These are phyloP conservation scores for Karalla daura DNA, from an alignment of 2,797 vertebrate genomes.

Conservation along the genomic window DNA sequence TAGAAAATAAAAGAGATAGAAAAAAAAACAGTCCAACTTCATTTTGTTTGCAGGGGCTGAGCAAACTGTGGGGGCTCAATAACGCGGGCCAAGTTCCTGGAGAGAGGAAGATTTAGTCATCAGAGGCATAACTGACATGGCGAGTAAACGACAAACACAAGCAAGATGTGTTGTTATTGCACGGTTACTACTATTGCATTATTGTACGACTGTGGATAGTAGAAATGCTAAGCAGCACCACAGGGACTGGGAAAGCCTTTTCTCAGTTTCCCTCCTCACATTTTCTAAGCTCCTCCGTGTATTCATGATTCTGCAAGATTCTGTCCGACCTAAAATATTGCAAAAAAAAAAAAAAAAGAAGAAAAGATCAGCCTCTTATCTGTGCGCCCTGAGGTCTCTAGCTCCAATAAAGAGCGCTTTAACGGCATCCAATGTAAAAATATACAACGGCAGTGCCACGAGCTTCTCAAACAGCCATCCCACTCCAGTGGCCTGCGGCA, in stretches of 20 bases:
- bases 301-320: too few species aligned
- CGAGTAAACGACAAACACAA: conserved; percentile 6
- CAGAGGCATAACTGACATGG: conserved; percentile 26
- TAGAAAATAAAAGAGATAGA: too few species aligned
- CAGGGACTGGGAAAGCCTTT: not conserved
- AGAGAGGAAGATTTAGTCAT: conserved; percentile 60
- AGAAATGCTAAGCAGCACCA: too few species aligned
- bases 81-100: conserved; percentile 53
- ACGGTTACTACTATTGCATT: too few species aligned
- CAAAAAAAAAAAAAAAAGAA: too few species aligned
- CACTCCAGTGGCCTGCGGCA: not conserved
- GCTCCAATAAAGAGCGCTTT: conserved; percentile 5
- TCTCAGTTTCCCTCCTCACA: not conserved
- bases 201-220: too few species aligned
- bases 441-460: not conserved
- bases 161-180: conserved; percentile 27
- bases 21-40: conserved; percentile 37
- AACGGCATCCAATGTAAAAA: too few species aligned
- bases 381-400: not conserved
- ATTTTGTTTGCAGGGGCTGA: conserved; percentile 34
- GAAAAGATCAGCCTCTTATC: not conserved
- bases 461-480: conserved; percentile 8
- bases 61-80: conserved; percentile 42
- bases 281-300: not conserved
- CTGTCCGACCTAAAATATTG: too few species aligned